Evolutionary conservation across 2,888 invertebrate species (phyloP), one percentile per base, ranked within the genome.

Genomic region (Bimastos eiseni): DNA sequence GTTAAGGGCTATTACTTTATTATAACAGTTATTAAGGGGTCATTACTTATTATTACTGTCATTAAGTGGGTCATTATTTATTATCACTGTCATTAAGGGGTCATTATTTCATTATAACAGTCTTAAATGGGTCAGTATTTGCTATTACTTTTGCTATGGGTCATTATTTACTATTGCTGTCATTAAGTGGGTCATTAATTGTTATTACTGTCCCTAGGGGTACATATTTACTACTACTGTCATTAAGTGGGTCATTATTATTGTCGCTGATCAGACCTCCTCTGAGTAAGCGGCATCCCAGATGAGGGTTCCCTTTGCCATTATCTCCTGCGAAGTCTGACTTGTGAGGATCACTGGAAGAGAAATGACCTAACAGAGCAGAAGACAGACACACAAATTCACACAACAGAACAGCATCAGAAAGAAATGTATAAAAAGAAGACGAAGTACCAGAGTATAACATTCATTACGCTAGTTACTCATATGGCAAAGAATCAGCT

Each of bases 261-360:
- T 8, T n/a, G n/a, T n/a, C n/a, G 8, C 70, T 70, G n/a, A 86
- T 11, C 86, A 36, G 0, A 91, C 91, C 90, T 91, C 91, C 13
- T 91, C 91, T 49, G 92, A 91, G 88, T 92, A 92, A 24, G 92
- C 92, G 11, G 92, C 92, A 55, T 92, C 92, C 92, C 92, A 92
- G 37, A 92, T 90, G 4, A 92, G 90, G 4, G 91, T 92, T 21
- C 91, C 92, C 55, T 91, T 92, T 30, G 92, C 92, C 86, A 90
- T 89, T 37, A 92, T 91, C 34, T 92, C 92, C 89, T 92, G 92
- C 6, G 91, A 92, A 24, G 91, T 91, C 36, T 92, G 92, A 41
- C 90, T 91, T 83, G 92, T 92, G 36, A 92, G 89, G 11, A 92
- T 90, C 19, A 92, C 90, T 5, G 92, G 92, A 30, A 91, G 90